phyloP scores from a whole-genome alignment of 2,797 vertebrate genomes.

The Lepus townsendii region DNA sequence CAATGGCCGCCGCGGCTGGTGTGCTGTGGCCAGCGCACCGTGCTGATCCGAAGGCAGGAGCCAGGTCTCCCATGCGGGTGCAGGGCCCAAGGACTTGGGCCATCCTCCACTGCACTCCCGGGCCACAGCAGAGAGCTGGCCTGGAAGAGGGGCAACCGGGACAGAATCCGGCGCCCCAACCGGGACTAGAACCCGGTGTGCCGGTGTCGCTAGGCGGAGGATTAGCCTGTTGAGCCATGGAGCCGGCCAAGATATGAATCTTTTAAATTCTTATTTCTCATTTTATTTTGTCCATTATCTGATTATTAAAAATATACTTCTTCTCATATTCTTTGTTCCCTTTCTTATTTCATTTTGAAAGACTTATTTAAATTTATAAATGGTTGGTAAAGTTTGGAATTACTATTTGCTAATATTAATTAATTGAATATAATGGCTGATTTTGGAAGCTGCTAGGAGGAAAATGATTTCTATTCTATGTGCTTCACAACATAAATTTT shows the following conservation, averaged over 20 bases:
- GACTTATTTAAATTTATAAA: neutral
- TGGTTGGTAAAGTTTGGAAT: neutral
- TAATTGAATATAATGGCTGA: neutral
- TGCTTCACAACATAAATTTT: neutral
- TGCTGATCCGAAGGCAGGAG: too few species aligned
- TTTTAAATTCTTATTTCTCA: neutral
- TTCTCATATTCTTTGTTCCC: neutral
- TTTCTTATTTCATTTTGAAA: neutral
- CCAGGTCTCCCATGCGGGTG: too few species aligned
- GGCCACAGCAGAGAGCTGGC: too few species aligned
- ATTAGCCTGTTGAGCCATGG: too few species aligned
- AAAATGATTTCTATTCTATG: neutral
- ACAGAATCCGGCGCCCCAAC: too few species aligned
- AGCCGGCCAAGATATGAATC: neutral
- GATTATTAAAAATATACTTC: neutral
- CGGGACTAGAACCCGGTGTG: too few species aligned
- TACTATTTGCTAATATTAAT: neutral
- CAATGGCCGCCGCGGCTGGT: too few species aligned
- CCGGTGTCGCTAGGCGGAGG: too few species aligned
- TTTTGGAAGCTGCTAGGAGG: neutral
- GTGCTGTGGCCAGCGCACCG: too few species aligned
- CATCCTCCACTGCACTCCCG: too few species aligned
- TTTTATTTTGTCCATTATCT: neutral
- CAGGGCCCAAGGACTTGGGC: too few species aligned
- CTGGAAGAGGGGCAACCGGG: too few species aligned